Conservation (phyloP, 1,140 invertebrate genomes). For the Trachymyrmex septentrionalis region DNA sequence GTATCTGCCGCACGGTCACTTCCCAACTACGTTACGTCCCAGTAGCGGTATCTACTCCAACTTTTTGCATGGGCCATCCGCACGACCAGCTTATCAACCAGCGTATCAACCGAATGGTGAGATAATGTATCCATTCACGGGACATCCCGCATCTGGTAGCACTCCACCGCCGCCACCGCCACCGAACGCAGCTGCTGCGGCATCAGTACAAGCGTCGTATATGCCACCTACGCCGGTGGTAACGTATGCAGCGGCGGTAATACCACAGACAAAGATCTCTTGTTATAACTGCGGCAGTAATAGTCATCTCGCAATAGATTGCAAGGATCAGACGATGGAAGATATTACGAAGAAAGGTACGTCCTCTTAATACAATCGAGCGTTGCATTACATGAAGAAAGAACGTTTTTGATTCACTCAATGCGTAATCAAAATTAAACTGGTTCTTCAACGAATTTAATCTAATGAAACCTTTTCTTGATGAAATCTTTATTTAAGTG, state of each 20-base stretch:
- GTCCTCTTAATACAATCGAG: slow-evolving; percentile 48
- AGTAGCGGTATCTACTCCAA: slow-evolving; percentile 84
- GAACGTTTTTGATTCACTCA: not conserved
- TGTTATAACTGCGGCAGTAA: slow-evolving; percentile 91
- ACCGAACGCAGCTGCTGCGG: slow-evolving; percentile 81
- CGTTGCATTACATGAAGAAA: not conserved
- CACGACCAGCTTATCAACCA: slow-evolving; percentile 84
- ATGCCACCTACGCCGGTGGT: slow-evolving; percentile 85
- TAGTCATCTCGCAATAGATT: slow-evolving; percentile 93
- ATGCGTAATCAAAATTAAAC: not conserved
- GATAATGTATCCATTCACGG: slow-evolving; percentile 86
- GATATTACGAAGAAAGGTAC: slow-evolving; percentile 92
- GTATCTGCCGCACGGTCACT: slow-evolving; percentile 84
- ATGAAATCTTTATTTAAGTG: not conserved
- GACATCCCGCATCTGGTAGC: slow-evolving; percentile 84
- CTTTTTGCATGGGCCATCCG: slow-evolving; percentile 84
- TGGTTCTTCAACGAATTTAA: not conserved
- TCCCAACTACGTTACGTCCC: slow-evolving; percentile 82
- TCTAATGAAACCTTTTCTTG: not conserved
- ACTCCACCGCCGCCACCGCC: slow-evolving; percentile 83
- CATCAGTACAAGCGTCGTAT: slow-evolving; percentile 85
- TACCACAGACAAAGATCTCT: slow-evolving; percentile 87
- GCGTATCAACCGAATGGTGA: slow-evolving; percentile 85
- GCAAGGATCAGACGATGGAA: slow-evolving; percentile 95
- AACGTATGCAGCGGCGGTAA: slow-evolving; percentile 81